Conservation (phyloP, 2,888 invertebrate genomes). For the Monoplex corrugatus region DNA sequence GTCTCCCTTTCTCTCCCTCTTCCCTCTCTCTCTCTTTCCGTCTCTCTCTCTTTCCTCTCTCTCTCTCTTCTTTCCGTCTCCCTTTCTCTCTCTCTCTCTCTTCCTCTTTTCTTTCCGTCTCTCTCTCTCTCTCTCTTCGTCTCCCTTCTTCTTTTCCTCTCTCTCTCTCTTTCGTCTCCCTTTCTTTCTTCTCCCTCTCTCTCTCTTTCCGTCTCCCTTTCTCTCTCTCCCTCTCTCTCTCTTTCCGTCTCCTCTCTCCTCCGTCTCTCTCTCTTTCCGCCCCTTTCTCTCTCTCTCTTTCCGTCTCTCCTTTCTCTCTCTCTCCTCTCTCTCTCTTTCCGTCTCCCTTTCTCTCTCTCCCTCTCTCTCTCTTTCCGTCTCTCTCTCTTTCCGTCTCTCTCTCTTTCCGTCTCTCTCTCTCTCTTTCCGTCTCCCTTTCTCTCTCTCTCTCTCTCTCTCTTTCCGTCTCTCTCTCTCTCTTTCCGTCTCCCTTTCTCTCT, state of each 20-base stretch:
- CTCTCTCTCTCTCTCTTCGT: background rate
- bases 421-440: background rate
- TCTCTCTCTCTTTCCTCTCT: background rate
- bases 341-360: background rate
- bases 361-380: background rate
- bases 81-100: background rate
- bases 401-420: background rate
- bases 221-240: background rate
- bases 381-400: too few relatives aligned
- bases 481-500: too few relatives aligned
- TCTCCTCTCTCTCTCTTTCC: background rate
- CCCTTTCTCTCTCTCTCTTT: background rate
- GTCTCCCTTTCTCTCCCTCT: background rate
- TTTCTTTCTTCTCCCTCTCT: background rate
- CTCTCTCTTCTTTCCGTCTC: background rate
- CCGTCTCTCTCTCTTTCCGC: background rate
- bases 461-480: too few relatives aligned
- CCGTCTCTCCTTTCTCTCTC: background rate
- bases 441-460: background rate
- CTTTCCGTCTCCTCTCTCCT: background rate
- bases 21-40: background rate
- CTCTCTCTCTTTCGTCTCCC: background rate
- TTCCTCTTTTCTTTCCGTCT: background rate
- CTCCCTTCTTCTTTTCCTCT: background rate
- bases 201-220: background rate